Percentiles rank a stretch among this genome's conserved stretches.
These are phyloP conservation scores for Drosophila melanica DNA, from an alignment of 1,140 invertebrate species.

Conservation along the genomic window DNA sequence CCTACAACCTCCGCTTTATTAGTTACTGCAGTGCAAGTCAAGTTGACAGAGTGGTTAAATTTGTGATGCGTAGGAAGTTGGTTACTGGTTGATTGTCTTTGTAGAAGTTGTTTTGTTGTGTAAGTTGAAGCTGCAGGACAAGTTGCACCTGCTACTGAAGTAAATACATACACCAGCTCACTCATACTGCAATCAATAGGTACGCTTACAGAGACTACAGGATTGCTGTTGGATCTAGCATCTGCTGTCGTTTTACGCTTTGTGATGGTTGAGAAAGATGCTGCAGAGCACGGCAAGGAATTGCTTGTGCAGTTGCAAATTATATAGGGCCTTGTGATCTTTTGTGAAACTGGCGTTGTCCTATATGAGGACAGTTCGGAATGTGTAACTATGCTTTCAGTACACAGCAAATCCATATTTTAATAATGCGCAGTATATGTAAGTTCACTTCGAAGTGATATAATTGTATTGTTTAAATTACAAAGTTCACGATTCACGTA, in stretches of 20 bases:
- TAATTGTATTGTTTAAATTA: neutral
- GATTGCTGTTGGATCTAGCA: neutral
- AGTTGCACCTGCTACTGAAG: slow-evolving; percentile 13
- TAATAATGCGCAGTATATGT: too few relatives aligned
- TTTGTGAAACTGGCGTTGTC: slow-evolving; percentile 2
- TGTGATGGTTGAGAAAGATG: neutral
- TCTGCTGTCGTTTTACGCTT: neutral
- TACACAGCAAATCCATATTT: slow-evolving; percentile 35
- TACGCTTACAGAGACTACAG: neutral
- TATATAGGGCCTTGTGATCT: neutral
- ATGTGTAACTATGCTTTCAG: slow-evolving; percentile 18
- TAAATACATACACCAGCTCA: slow-evolving; percentile 19
- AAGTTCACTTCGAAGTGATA: neutral
- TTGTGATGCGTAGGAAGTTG: neutral
- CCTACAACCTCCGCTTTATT: neutral
- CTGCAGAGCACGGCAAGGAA: neutral
- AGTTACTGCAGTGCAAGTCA: neutral
- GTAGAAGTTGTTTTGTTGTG: slow-evolving; percentile 7
- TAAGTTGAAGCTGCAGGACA: neutral
- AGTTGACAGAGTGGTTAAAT: neutral
- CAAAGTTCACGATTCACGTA: neutral
- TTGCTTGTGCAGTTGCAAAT: neutral
- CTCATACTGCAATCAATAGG: slow-evolving; percentile 14
- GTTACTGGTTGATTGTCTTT: slow-evolving; percentile 2
- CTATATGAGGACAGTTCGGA: slow-evolving; percentile 1